These are phyloP conservation scores for Paradisaea rubra DNA, from an alignment of 2,113 vertebrate species.

Conservation along the genomic window DNA sequence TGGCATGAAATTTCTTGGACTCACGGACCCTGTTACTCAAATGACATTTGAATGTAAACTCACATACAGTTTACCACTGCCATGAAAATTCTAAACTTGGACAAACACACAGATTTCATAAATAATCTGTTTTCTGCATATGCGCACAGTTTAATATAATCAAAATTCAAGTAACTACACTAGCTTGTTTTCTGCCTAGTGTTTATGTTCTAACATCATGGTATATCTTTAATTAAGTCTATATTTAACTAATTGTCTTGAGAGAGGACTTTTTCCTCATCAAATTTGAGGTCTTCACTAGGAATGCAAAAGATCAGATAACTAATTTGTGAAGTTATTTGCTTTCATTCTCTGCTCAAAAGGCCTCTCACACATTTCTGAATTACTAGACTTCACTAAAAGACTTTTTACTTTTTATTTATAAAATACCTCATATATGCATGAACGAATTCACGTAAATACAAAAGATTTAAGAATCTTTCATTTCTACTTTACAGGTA, in stretches of 20 bases:
- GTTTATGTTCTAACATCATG: not conserved
- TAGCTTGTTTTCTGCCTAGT: not conserved
- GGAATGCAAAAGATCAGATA: not conserved
- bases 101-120: not conserved
- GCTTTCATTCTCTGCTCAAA: not conserved
- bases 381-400: not conserved
- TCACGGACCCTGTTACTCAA: not conserved
- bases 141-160: not conserved
- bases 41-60: not conserved
- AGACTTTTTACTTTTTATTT: not conserved
- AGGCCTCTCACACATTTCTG: not conserved
- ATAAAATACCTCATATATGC: not conserved
- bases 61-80: not conserved
- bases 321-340: not conserved
- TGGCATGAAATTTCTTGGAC: not conserved
- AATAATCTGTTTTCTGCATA: not conserved
- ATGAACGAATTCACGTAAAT: not conserved
- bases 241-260: not conserved
- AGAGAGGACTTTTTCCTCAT: not conserved
- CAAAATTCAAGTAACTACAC: not conserved
- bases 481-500: not conserved
- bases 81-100: not conserved
- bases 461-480: not conserved
- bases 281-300: not conserved
- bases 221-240: not conserved